Conservation (phyloP, 2,888 invertebrate genomes). For the Tenodera sinensis region DNA sequence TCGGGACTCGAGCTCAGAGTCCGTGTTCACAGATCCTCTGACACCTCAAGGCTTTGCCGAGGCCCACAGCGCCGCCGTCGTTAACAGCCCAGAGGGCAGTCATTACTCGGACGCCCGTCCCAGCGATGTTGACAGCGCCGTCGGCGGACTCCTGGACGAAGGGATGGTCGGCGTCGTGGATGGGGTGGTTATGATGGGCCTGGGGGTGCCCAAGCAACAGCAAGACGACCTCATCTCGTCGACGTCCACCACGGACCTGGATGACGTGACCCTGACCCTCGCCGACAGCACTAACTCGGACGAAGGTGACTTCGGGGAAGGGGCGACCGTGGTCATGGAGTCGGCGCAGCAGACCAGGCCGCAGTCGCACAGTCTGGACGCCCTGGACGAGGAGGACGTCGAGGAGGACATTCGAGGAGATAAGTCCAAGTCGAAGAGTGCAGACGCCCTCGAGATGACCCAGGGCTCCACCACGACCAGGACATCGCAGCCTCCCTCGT, state of each 20-base stretch:
- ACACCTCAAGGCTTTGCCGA: constrained; percentile 49
- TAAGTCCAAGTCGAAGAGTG: constrained; percentile 30
- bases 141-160: neutral
- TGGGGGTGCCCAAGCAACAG: constrained; percentile 7
- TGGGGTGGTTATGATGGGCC: neutral
- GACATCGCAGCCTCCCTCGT: constrained; percentile 38
- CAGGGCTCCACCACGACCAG: constrained; percentile 36
- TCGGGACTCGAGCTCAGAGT: constrained; percentile 63
- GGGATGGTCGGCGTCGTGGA: constrained; percentile 32
- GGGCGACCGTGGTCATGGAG: neutral
- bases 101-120: constrained; percentile 29
- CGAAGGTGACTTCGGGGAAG: constrained; percentile 6
- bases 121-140: neutral
- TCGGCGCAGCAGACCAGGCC: neutral
- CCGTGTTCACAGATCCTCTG: constrained; percentile 71
- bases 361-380: constrained; percentile 28
- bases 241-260: constrained; percentile 29
- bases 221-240: constrained; percentile 23
- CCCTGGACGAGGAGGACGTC: constrained; percentile 29
- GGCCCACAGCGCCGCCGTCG: constrained; percentile 24
- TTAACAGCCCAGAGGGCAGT: constrained; percentile 18
- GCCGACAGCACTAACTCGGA: constrained; percentile 11
- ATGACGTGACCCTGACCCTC: constrained; percentile 33
- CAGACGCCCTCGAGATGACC: constrained; percentile 39
- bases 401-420: constrained; percentile 32